Evolutionary conservation across 1,140 invertebrate genomes (phyloP).

Genomic region (Drosophila neocordata): DNA sequence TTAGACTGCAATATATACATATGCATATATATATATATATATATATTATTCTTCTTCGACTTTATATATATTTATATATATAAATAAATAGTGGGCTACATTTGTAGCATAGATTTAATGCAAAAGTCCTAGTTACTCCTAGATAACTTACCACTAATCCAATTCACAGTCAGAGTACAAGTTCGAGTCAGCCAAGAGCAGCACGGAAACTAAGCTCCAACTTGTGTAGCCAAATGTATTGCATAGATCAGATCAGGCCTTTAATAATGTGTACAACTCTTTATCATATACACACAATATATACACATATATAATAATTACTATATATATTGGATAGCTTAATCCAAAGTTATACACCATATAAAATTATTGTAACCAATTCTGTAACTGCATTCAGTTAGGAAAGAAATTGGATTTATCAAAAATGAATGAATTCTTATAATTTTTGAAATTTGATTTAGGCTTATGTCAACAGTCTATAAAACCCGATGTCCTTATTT

Average conservation of each 20-base stretch:
- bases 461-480: background rate
- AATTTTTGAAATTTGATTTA: constrained; percentile 82
- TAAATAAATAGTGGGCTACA: constrained; percentile 9
- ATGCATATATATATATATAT: constrained; percentile 32
- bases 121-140: constrained; percentile 51
- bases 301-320: constrained; percentile 50
- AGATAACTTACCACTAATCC: constrained; percentile 42
- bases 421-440: constrained; percentile 83
- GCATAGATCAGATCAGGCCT: constrained; percentile 65
- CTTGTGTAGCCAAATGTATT: constrained; percentile 77
- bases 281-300: constrained; percentile 45
- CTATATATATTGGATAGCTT: constrained; percentile 43
- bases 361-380: constrained; percentile 88
- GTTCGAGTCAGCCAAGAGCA: background rate
- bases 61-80: constrained; percentile 33
- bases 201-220: constrained; percentile 29
- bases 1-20: constrained; percentile 44
- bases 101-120: constrained; percentile 45
- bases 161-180: constrained; percentile 57
- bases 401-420: constrained; percentile 88
- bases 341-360: constrained; percentile 84
- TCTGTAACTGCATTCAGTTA: background rate
- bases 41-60: constrained; percentile 41
- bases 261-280: constrained; percentile 65
- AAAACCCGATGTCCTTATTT: background rate